Evolutionary conservation across 2,888 invertebrate species (phyloP), one percentile per base, ranked within the genome.

Genomic region (Oxystoma pomonae): DNA sequence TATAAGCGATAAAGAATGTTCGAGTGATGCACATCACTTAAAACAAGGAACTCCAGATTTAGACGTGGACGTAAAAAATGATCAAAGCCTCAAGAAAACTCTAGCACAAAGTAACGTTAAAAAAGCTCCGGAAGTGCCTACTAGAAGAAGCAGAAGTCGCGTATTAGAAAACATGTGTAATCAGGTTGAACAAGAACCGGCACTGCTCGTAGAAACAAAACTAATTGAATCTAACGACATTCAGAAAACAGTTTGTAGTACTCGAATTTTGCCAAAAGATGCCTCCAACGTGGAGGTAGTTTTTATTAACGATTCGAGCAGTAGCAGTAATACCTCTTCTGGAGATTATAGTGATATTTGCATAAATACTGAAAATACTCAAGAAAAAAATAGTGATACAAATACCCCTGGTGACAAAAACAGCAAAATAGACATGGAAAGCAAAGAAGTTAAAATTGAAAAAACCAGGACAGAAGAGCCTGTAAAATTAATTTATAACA

Each of bases 201-300:
- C 72, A 2, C 65, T 86, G 60, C 77, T 86, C 62, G 86, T 89
- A n/a, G 87, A 84, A 62, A 82, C 88, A 3, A 87, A 86, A 80
- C 74, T 88, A 22, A 49, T 76, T 2, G 73, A 74, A 55, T 68
- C 70, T 2, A 70, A 70, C 1, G 62, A 64, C 1, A 67, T 72
- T 1, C 71, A 84, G n/a, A 81, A 84, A 70, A 86, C 86, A 75
- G 83, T 85, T 51, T 83, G 86, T 67, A 85, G 84, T 1, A 82
- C 83, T 3, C 65, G 67, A 49, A 67, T 70, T 18, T 64, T 72
- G 1, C 70, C 73, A 66, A 68, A 71, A 18, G 68, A 67, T 19
- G 66, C 69, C 20, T 86, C 85, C 2, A 64, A 63, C 12, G 87
- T 88, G 20, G 90, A 90, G 79, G 77, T 90, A 12, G 88, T 90